Conservation (phyloP, 2,113 vertebrate genomes). For the Cygnus buccinator region DNA sequence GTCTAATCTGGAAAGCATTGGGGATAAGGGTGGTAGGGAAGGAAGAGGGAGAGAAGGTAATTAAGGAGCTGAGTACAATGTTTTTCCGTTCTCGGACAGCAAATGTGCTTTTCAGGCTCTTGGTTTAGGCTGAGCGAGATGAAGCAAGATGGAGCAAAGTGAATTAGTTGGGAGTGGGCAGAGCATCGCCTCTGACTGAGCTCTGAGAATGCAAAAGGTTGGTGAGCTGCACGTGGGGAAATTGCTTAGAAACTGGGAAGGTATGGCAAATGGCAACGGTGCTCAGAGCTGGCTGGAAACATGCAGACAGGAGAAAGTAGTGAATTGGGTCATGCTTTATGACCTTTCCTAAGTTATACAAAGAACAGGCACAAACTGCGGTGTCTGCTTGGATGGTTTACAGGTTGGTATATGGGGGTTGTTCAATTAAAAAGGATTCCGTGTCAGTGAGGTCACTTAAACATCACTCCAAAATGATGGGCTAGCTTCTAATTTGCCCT, state of each 20-base stretch:
- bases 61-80: background rate
- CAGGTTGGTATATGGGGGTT: background rate
- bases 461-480: background rate
- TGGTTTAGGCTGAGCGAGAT: background rate
- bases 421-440: background rate
- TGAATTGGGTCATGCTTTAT: background rate
- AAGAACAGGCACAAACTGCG: background rate
- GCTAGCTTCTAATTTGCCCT: background rate
- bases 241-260: background rate
- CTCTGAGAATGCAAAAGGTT: background rate
- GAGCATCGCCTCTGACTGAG: fast-evolving
- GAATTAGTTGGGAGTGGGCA: background rate
- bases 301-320: background rate
- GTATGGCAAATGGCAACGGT: background rate
- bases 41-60: background rate
- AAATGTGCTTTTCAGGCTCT: background rate
- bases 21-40: background rate
- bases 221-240: background rate
- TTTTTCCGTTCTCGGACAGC: background rate
- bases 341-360: background rate
- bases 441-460: background rate
- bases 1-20: background rate
- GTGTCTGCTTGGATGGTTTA: background rate
- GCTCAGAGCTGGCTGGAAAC: background rate
- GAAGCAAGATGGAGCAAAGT: background rate